phyloP scores from a whole-genome alignment of 2,113 vertebrate genomes.

The Acrocephalus arundinaceus region DNA sequence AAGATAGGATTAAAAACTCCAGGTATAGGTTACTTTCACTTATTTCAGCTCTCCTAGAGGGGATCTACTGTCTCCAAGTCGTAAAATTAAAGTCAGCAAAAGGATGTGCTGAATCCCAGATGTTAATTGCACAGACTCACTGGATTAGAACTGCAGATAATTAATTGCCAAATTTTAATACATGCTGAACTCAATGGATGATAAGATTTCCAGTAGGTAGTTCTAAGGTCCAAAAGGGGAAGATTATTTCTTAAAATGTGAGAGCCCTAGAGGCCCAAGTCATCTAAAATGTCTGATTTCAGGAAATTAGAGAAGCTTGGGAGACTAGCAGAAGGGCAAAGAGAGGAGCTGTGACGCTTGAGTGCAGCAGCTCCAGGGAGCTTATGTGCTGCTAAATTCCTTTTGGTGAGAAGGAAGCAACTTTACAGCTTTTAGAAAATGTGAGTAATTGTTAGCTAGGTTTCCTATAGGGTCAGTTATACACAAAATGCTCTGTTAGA shows the following conservation, averaged over 20 bases:
- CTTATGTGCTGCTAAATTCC: neutral
- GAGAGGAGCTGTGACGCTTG: neutral
- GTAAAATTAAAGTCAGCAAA: conserved; percentile 75
- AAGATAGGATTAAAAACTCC: neutral
- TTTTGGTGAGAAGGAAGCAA: neutral
- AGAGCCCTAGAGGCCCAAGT: conserved; percentile 29
- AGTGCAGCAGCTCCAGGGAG: neutral
- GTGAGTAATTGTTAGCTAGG: neutral
- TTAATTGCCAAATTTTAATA: conserved; percentile 78
- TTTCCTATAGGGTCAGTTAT: conserved; percentile 24
- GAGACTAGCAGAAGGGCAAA: neutral
- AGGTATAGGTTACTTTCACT: neutral
- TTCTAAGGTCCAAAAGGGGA: conserved; percentile 57
- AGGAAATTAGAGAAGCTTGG: conserved; percentile 5
- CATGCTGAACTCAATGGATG: conserved; percentile 54
- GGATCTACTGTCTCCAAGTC: conserved; percentile 47
- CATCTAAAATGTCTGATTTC: conserved; percentile 58
- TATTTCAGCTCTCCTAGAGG: conserved; percentile 43
- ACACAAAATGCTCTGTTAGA: conserved; percentile 31
- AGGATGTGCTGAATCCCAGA: conserved; percentile 70
- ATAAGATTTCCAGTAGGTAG: conserved; percentile 60
- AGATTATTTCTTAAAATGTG: conserved; percentile 52
- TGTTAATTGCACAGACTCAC: conserved; percentile 71
- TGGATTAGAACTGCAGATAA: conserved; percentile 79
- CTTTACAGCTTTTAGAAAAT: conserved; percentile 30